These are phyloP conservation scores for Semnornis frantzii DNA, from an alignment of 2,113 vertebrate species.

Conservation along the genomic window DNA sequence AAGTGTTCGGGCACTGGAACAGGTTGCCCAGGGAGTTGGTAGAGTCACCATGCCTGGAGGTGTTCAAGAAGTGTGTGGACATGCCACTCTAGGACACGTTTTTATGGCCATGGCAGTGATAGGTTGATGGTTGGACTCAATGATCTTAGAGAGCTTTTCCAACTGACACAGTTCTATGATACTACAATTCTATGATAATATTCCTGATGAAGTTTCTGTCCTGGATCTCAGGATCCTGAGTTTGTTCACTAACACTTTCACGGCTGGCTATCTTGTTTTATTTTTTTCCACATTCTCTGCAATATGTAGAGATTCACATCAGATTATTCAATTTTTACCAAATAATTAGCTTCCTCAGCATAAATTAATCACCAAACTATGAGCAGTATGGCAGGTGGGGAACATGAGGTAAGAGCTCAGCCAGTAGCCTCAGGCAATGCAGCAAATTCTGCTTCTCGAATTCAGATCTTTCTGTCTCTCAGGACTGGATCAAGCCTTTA, in stretches of 20 bases:
- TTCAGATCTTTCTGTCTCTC: not conserved
- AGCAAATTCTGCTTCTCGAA: not conserved
- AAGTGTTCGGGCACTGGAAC: no score
- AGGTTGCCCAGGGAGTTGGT: no score
- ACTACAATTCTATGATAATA: not conserved
- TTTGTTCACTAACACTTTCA: not conserved
- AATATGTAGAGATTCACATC: not conserved
- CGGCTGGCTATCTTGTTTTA: not conserved
- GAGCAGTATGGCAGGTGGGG: not conserved
- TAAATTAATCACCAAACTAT: constrained; percentile 19
- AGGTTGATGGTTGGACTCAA: no score
- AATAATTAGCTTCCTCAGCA: constrained; percentile 12
- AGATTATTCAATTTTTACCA: constrained; percentile 3
- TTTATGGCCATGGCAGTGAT: no score
- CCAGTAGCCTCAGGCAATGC: not conserved
- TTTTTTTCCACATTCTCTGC: not conserved
- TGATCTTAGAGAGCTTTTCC: no score
- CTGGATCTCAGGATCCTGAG: not conserved
- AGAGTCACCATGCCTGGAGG: no score
- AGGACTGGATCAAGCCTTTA: not conserved
- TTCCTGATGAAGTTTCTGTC: not conserved
- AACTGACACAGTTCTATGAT: no score
- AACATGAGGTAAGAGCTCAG: constrained; percentile 18
- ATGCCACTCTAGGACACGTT: no score
- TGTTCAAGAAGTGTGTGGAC: no score